Base-by-base conservation (phyloP, 2,113 vertebrate genomes). In the Willisornis vidua region DNA sequence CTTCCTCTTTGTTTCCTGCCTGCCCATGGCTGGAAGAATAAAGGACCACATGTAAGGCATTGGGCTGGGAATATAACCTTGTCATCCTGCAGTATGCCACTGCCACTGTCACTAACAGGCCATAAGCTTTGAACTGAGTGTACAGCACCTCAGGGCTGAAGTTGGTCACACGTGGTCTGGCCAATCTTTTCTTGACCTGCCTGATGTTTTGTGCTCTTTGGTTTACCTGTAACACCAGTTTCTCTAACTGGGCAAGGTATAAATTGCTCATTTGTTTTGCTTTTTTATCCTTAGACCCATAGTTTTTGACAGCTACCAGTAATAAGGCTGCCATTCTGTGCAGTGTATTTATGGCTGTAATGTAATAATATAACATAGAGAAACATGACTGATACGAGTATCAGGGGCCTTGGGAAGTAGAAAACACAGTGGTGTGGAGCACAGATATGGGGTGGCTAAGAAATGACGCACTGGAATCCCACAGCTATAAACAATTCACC, bases 51-150 rank as follows among this genome's bases (percentile, higher is more conserved):
- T 4, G 16, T 4, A 43, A 33, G 57, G 17, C 29, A 16, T 0
- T 19, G 62, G 37, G 67, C 61, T 41, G 31, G 31, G 31, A 70
- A 19, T 0, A 0, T 7, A n/a, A 41, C 19, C 11, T 3, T 24
- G 29, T 12, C 29, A 11, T 41, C 29, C 54, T 23, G 55, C n/a
- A 62, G 55, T 18, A 68, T 54, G 39, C 28, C 61, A n/a, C 66
- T 39, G 31, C 59, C 20, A 23, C 41, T 22, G 39, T 17, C 43
- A 25, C 19, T 10, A 25, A 20, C 28, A 68, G 61, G 26, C 26
- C 28, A 25, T 48, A 25, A 24, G n/a, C 28, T 25, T 68, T 41
- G 46, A n/a, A 12, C 9, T 11, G 29, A 31, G 39, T 6, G 14
- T 41, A n/a, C 39, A 29, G 29, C 20, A 55, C 11, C 41, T 41